Percentiles rank a stretch among this genome's conserved stretches.
phyloP scores from a whole-genome alignment of 2,888 invertebrate species.

The Drosophila prolongata region DNA sequence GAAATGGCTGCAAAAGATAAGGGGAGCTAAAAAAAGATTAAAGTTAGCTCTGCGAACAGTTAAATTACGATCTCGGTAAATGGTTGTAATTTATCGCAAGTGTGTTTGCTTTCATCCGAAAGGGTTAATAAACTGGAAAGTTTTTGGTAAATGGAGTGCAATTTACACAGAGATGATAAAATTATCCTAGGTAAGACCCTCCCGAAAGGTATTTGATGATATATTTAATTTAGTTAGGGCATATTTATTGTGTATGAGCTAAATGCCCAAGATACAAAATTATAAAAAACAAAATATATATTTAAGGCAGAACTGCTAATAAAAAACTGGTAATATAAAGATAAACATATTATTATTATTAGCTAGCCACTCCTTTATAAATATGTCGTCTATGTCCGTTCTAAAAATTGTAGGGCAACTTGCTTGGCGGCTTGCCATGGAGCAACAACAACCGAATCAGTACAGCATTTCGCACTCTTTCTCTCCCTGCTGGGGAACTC shows the following conservation, averaged over 20 bases:
- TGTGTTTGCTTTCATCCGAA: neutral
- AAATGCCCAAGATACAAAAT: too few relatives aligned
- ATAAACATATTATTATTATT: too few relatives aligned
- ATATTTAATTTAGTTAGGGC: too few relatives aligned
- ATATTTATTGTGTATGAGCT: too few relatives aligned
- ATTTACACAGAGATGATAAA: neutral
- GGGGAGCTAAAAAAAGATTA: constrained; percentile 8
- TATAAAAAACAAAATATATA: too few relatives aligned
- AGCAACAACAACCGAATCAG: constrained; percentile 5
- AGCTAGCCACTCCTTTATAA: neutral
- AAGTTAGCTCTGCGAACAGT: neutral
- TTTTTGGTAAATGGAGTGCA: neutral
- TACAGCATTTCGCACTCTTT: constrained; percentile 43
- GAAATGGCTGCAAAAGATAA: constrained; percentile 9
- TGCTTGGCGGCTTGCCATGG: constrained; percentile 16
- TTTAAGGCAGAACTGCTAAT: too few relatives aligned
- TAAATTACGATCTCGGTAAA: constrained; percentile 1
- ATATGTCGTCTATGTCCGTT: constrained; percentile 2
- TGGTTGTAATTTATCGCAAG: constrained; percentile 3
- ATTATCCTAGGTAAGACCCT: too few relatives aligned
- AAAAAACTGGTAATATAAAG: too few relatives aligned
- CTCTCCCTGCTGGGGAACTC: constrained; percentile 3
- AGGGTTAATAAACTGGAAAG: neutral
- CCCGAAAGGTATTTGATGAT: too few relatives aligned
- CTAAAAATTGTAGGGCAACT: constrained; percentile 24